Conservation (phyloP, 2,113 vertebrate genomes). For the Brevimyrus niger region DNA sequence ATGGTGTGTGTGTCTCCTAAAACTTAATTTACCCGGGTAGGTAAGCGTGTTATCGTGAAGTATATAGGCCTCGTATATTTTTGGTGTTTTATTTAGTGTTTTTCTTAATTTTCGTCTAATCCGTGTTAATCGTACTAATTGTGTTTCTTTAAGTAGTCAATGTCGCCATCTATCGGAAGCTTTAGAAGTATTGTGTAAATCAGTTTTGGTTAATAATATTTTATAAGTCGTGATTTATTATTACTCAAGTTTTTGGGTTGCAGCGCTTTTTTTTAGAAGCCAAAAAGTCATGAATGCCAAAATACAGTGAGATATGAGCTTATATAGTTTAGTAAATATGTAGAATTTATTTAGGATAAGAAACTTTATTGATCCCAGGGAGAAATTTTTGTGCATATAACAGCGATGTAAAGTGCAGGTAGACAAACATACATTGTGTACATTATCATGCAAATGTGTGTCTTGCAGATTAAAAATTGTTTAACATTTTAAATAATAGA, state of each 20-base stretch:
- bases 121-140: neutral
- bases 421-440: neutral
- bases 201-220: neutral
- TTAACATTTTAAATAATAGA: neutral
- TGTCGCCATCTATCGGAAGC: slow-evolving; percentile 34
- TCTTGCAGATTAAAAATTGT: neutral
- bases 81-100: neutral
- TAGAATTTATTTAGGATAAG: neutral
- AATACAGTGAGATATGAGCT: neutral
- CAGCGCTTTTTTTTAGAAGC: neutral
- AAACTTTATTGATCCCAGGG: neutral
- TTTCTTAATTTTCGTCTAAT: neutral
- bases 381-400: neutral
- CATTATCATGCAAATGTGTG: neutral
- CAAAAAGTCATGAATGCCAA: neutral
- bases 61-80: neutral
- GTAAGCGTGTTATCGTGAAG: neutral
- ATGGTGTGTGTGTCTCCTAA: neutral
- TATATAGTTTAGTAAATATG: neutral
- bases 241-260: neutral
- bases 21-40: neutral
- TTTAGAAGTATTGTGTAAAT: neutral
- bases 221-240: neutral
- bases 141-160: slow-evolving; percentile 28
- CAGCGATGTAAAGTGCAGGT: neutral